Conservation (phyloP, 2,797 vertebrate genomes). For the Paramormyrops hopkinsi region DNA sequence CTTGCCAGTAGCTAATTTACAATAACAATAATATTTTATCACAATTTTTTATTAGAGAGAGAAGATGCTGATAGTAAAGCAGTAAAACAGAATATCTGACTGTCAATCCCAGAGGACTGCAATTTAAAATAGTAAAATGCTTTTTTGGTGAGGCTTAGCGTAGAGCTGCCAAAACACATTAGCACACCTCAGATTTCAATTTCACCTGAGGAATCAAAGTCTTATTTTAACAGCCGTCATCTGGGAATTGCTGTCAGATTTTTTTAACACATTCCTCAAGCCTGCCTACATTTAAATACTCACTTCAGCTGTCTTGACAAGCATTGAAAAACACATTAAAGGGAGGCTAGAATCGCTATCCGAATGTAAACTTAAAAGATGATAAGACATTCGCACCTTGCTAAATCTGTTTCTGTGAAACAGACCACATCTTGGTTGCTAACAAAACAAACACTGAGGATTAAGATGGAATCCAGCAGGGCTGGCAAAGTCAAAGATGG, state of each 20-base stretch:
- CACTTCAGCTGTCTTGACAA: constrained; percentile 11
- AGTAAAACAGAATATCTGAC: background rate
- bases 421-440: background rate
- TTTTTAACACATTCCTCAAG: background rate
- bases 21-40: background rate
- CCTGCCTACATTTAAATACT: background rate
- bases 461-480: background rate
- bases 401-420: background rate
- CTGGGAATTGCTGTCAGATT: constrained; percentile 1
- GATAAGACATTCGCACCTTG: background rate
- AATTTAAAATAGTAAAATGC: constrained; percentile 8
- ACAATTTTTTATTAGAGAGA: background rate
- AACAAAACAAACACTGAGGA: background rate
- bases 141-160: background rate
- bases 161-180: background rate
- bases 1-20: background rate
- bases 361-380: background rate
- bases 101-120: background rate
- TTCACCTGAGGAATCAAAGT: constrained; percentile 17
- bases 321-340: background rate
- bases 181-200: constrained; percentile 18
- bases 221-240: constrained; percentile 10
- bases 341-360: background rate
- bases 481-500: background rate
- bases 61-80: background rate